Conservation (phyloP, 2,797 vertebrate species). For the Rhincodon typus region DNA sequence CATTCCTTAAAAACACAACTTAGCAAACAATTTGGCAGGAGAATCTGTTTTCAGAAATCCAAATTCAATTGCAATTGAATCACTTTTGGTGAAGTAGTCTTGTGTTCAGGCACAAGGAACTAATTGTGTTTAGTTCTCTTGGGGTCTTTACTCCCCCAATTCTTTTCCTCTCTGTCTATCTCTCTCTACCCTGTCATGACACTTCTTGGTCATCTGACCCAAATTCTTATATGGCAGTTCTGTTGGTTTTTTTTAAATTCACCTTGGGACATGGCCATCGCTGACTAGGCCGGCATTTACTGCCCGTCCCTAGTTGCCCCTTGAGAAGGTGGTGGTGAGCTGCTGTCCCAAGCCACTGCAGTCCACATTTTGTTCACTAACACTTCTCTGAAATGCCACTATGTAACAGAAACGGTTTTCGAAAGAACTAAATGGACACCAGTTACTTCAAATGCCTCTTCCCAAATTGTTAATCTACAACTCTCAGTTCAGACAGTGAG, state of each 20-base stretch:
- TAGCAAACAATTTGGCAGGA: constrained; percentile 15
- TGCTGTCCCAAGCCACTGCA: too few relatives aligned
- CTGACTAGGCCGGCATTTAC: too few relatives aligned
- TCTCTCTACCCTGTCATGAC: background rate
- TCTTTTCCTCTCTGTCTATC: background rate
- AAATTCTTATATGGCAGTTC: background rate
- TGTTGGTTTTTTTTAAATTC: too few relatives aligned
- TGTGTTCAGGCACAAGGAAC: background rate
- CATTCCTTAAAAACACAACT: background rate
- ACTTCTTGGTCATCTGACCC: background rate
- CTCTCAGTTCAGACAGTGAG: background rate
- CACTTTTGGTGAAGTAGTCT: background rate
- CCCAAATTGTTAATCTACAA: background rate
- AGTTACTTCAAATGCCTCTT: background rate
- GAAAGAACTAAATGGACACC: background rate
- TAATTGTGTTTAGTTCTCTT: background rate
- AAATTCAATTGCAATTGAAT: constrained; percentile 24
- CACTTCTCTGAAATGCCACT: background rate
- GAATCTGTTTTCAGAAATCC: background rate
- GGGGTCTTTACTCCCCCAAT: background rate
- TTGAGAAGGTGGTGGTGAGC: too few relatives aligned
- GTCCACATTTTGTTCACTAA: background rate
- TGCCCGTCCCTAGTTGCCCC: too few relatives aligned
- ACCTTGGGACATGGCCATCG: too few relatives aligned
- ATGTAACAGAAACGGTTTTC: background rate